Base-by-base conservation (phyloP, 2,888 invertebrate genomes). In the Dorcus hopei region DNA sequence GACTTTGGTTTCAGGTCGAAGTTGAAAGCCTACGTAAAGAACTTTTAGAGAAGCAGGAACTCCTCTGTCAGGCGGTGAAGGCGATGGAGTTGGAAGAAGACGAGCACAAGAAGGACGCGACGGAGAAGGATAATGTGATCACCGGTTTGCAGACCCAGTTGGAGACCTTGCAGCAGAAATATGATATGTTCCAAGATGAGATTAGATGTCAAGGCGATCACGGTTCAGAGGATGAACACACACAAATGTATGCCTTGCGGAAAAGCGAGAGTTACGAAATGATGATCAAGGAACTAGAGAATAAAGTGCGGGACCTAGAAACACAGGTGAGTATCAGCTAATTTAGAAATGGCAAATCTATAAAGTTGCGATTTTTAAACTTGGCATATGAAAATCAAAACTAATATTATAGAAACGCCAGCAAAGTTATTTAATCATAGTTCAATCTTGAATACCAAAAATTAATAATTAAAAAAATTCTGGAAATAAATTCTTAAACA, bases 21-120 rank as follows among this genome's bases (percentile, higher is more conserved):
- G 83, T 87, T 49, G 91, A 91, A 74, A 86, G 88, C 71, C 74
- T 92, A 59, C 85, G 86, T 64, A 87, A 89, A 68, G 92, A 94
- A 68, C 76, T 94, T 2, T 81, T 84, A 49, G 90, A 93, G 73
- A 94, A 94, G 77, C 91, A 93, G 72, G 90, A 91, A 70, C 81
- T 95, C 61, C 81, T 95, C 16, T 88, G 88, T 68, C 91, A 93
- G 67, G 95, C 95, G 0, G 91, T 91, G 4, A 89, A 88, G 76
- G 93, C 92, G 0, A 87, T 93, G 72, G 88, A 89, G 67, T 81
- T 89, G 40, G 83, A 91, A 71, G 92, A 91, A 69, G 83, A 77
- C 64, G 83, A 80, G 72, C 84, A 81, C 75, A 84, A 81, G 72
- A 83, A 79, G 75, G 80, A 68, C 59, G 75, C 68, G 68, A 77